Base-by-base conservation (phyloP, 2,888 invertebrate species). In the Odontocerum albicorne region DNA sequence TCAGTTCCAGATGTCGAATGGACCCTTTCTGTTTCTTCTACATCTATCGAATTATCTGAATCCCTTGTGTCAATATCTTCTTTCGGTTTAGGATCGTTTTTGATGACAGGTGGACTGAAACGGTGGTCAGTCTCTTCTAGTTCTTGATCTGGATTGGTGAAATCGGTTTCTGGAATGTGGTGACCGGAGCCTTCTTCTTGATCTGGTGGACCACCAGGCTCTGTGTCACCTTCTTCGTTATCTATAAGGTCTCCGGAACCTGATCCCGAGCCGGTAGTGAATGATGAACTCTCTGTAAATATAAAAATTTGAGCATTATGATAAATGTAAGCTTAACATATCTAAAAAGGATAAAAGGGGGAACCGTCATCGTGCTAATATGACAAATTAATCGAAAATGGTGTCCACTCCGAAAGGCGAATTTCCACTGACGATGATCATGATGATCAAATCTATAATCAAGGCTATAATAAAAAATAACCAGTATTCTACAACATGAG, bases 211-310 rank as follows among this genome's bases (percentile, higher is more conserved):
- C 61, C 61, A 1, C 59, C 60, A 4, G 44, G 36, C 31, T 62
- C 63, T 1, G 49, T 38, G 4, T 53, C 61, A 38, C 61, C 63
- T 20, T 59, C 62, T 67, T 71, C 63, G 43, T 72, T 62, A 61
- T 78, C 81, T 40, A 71, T 73, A 55, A 80, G 82, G 62, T 82
- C 84, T 2, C 88, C 88, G 12, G 87, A 86, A n/a, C 87, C 88
- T 13, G 87, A 86, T 10, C 88, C 88, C 1, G 87, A 86, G 39
- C 85, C 86, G 62, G 74, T 80, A 69, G 72, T 80, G 60, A 66
- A 57, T 10, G 63, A 58, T 4, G 70, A 13, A 31, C 69, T 60
- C 76, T 84, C 67, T 76, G n/a, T n/a, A n/a, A n/a, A n/a, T n/a
- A n/a, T n/a, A n/a, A n/a, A n/a, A n/a, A n/a, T n/a, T n/a, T n/a